phyloP scores from a whole-genome alignment of 2,113 vertebrate species.

The Cochlearius cochlearius region DNA sequence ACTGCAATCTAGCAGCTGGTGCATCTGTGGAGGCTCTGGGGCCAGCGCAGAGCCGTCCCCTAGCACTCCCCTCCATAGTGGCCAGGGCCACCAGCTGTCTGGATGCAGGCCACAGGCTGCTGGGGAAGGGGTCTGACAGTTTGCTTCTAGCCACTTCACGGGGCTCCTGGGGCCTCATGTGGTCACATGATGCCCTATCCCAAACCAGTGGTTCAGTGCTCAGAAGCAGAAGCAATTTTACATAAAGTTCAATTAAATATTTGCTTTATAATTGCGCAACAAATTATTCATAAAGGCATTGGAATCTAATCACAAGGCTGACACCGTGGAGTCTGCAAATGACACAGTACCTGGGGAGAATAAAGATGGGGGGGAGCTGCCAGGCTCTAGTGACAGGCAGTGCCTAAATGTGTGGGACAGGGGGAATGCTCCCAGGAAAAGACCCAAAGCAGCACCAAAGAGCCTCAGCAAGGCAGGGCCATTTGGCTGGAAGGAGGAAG shows the following conservation, averaged over 20 bases:
- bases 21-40: background rate
- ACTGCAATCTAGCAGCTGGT: background rate
- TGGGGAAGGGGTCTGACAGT: background rate
- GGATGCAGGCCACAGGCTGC: background rate
- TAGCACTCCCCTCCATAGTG: rapidly evolving
- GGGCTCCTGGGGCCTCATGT: background rate
- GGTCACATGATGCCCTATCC: background rate
- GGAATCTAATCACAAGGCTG: constrained; percentile 61
- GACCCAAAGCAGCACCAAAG: background rate
- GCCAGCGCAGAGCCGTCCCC: background rate
- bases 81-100: background rate
- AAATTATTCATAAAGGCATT: constrained; percentile 71
- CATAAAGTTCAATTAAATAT: constrained; percentile 72
- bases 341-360: constrained; percentile 49
- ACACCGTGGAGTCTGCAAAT: constrained; percentile 40
- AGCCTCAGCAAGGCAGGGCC: background rate
- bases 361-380: constrained; percentile 9
- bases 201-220: background rate
- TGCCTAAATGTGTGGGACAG: background rate
- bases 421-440: background rate
- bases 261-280: constrained; percentile 70
- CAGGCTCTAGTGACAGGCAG: background rate
- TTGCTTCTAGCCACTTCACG: background rate
- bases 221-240: constrained; percentile 60
- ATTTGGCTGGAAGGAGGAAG: background rate